Evolutionary conservation across 2,797 vertebrate species (phyloP), one percentile per base, ranked within the genome.

Genomic region (Hypotaenidia philippensis): DNA sequence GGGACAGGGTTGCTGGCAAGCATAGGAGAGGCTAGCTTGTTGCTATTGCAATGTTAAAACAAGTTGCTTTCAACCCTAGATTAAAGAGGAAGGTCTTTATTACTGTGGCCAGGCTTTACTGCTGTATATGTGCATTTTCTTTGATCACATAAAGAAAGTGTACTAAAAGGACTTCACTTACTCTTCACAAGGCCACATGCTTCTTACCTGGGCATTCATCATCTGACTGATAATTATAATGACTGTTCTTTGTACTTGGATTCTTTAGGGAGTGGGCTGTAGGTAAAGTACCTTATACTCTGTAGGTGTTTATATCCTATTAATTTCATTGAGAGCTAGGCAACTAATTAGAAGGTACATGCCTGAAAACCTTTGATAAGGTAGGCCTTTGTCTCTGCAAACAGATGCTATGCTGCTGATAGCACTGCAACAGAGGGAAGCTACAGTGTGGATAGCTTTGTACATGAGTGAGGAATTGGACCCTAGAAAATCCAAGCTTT

Each of bases 301-400:
- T 53, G 56, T 52, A 64, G 16, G 17, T 94, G 44, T 87, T 88
- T 71, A 34, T 69, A 34, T 40, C 25, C 29, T 79, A 64, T 47
- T 78, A 64, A 75, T 91, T 92, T 93, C 29, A 86, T 57, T 71
- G 38, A 59, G 26, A 87, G 29, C 77, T 80, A 60, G 84, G 56
- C 64, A 86, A 60, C 71, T 92, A 83, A 89, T 94, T 93, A 80
- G 82, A 93, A 77, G 36, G 32, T 40, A 55, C 19, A 40, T 31
- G 31, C 38, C 76, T 94, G 89, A 78, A 90, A 91, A 68, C 8
- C 50, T 83, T 90, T 83, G 85, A 80, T 89, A 94, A 88, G 15
- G 52, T 71, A 55, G 50, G 19, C 6, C 57, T 83, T 89, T 75
- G 38, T 74, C 74, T 92, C 52, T 64, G 65, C 69, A 75, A 83